Evolutionary conservation across 2,797 vertebrate species (phyloP), one percentile per base, ranked within the genome.

Genomic region (Neosilurus mollespiculum): DNA sequence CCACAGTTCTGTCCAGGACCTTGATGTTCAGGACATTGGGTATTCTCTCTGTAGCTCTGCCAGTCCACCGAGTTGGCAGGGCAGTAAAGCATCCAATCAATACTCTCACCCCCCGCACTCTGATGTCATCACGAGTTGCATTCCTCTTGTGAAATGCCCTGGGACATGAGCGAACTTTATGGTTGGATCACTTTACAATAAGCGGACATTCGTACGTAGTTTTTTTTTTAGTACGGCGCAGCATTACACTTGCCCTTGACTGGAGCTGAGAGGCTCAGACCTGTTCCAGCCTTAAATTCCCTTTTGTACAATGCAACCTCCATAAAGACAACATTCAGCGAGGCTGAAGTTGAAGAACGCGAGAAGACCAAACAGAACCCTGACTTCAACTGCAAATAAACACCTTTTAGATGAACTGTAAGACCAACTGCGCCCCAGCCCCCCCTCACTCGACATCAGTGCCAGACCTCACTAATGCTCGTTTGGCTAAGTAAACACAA

Each of bases 81-180:
- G 59, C 59, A 64, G 56, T 30, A 65, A 51, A 43, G 73, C 26
- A 18, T 85, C 30, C 15, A 49, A 81, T 81, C 84, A 59, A 65
- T 76, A 59, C 43, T 37, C 69, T 67, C 79, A 65, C 34, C 30
- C 26, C 30, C 34, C 43, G 1, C 11, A 4, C 34, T 61, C 83
- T 65, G 76, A 69, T 26, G 51, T 77, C 59, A 77, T 77, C 30
- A 61, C 20, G 56, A 80, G 20, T 56, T 66, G 59, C 59, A 26
- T 24, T 80, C 49, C 56, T 67, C 56, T 77, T 58, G 73, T 10
- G n/a, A 84, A 54, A 83, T 82, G 65, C 53, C 77, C 43, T 26
- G 18, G 58, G 59, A 83, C 15, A 5, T 67, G 84, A 85, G 83
- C 71, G 26, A 81, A 66, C 67, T 85, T 83, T 14, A 20, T 66